Evolutionary conservation across 2,113 vertebrate species (phyloP), one percentile per base, ranked within the genome.

Genomic region (Hemiscyllium ocellatum): DNA sequence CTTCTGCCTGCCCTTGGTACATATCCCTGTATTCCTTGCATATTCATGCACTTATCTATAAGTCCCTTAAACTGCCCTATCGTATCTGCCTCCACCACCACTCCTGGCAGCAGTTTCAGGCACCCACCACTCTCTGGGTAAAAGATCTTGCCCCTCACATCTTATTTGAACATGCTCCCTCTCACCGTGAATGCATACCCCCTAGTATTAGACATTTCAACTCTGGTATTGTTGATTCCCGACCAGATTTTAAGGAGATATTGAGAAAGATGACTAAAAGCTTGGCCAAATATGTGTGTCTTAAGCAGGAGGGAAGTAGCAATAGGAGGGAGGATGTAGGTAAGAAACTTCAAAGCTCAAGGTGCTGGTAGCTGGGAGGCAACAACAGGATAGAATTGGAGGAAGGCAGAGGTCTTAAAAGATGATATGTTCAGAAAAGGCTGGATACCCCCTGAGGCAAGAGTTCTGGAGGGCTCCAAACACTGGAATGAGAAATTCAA

Each of bases 361-460:
- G 29, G 10, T 29, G 26, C 2, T 2, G 72, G 29, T 15, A 80
- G 78, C 33, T n/a, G 13, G n/a, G n/a, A 15, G n/a, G 15, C 37
- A 0, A 19, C 78, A n/a, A 80, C 13, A 80, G 13, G 13, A 33
- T 15, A 37, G 78, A 80, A 80, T 0, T 80, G n/a, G 15, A 13
- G 10, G 13, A 80, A 37, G 10, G 33, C 33, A 78, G 10, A n/a
- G 76, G 2, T 78, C 76, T 26, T 15, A 15, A n/a, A 78, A 13
- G 29, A 33, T n/a, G 29, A n/a, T n/a, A n/a, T 2, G 5, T 78
- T 12, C 13, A 33, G 33, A 80, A 15, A 12, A 19, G 12, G 76
- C 13, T 37, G n/a, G 10, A 33, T 8, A 78, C 17, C 3, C 1
- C 0, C 13, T 3, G 69, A n/a, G 24, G 8, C 1, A 0, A 2